phyloP scores from a whole-genome alignment of 2,113 vertebrate species.

The Chaetorhynchus papuensis region DNA sequence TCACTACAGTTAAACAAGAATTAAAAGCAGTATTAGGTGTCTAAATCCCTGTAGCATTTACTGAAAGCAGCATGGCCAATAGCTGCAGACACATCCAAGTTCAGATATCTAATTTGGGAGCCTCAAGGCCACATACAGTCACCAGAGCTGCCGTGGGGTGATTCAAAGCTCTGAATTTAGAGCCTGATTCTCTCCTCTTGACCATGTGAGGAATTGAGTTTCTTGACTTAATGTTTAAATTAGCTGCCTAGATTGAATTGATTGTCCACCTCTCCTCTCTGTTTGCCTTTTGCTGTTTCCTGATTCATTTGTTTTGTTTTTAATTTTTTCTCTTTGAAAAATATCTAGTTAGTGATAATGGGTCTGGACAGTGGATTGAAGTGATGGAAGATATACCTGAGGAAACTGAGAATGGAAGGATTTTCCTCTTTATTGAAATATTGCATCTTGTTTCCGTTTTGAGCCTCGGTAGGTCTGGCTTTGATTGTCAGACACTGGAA shows the following conservation, averaged over 20 bases:
- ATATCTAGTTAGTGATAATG: not conserved
- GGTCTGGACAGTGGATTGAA: not conserved
- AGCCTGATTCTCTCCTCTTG: not conserved
- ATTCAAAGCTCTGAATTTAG: slow-evolving; percentile 13
- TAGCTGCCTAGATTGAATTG: not conserved
- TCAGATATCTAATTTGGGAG: not conserved
- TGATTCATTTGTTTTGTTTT: not conserved
- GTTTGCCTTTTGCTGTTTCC: not conserved
- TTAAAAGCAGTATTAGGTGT: not conserved
- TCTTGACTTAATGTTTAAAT: not conserved
- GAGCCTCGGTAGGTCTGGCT: not conserved
- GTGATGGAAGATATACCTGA: not conserved
- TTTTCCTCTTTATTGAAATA: not conserved
- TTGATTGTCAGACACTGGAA: not conserved
- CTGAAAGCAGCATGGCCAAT: not conserved
- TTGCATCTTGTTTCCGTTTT: not conserved
- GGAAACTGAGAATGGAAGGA: not conserved
- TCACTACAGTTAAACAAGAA: not conserved
- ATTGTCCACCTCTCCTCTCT: not conserved
- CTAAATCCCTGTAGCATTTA: not conserved
- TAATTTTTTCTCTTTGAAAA: not conserved
- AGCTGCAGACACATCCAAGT: not conserved
- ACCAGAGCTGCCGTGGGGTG: not conserved
- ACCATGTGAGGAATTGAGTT: not conserved
- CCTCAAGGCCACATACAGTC: not conserved